Evolutionary conservation across 2,113 vertebrate species (phyloP).

Genomic region (Donacobius atricapilla): DNA sequence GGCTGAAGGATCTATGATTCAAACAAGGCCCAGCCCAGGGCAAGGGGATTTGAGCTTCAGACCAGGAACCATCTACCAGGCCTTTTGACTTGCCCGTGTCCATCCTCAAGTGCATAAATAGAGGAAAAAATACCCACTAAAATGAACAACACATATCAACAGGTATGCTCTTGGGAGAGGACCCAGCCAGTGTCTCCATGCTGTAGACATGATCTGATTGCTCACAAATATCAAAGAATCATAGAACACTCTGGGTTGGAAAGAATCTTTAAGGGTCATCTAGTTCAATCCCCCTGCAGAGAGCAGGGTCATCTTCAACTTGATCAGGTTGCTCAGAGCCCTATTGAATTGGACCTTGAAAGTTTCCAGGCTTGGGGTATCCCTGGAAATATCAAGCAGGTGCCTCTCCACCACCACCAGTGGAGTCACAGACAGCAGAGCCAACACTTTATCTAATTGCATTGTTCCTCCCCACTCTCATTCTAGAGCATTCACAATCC

Average conservation of each 20-base stretch:
- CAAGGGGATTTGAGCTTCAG: neutral
- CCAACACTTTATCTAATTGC: neutral
- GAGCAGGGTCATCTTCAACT: neutral
- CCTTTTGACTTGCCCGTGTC: neutral
- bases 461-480: neutral
- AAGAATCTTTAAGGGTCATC: neutral
- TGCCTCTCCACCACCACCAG: neutral
- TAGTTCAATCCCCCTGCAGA: neutral
- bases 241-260: neutral
- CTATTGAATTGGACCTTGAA: neutral
- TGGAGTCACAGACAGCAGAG: neutral
- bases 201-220: neutral
- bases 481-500: neutral
- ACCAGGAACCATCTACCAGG: neutral
- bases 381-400: neutral
- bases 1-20: neutral
- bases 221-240: neutral
- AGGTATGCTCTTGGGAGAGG: neutral
- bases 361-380: neutral
- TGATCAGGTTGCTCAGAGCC: neutral
- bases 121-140: neutral
- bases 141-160: neutral
- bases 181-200: neutral
- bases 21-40: neutral
- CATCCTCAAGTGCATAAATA: neutral